A percentile compares a stretch with the other conserved stretches of the same genome.
Conservation (phyloP, 1,140 invertebrate genomes). For the Olivierus martensii region DNA sequence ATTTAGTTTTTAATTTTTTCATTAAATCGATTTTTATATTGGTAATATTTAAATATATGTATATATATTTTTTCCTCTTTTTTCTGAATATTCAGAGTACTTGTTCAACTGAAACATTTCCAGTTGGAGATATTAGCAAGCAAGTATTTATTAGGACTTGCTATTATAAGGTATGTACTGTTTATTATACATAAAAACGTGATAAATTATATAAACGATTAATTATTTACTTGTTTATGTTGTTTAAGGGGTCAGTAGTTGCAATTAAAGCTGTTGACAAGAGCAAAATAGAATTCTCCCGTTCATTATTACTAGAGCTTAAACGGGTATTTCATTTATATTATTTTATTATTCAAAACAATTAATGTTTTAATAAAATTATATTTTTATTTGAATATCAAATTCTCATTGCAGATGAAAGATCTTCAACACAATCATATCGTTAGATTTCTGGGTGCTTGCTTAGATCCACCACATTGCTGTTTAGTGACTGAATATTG, state of each 20-base stretch:
- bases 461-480: slow-evolving; percentile 62
- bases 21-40: too few species aligned
- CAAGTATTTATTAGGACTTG: slow-evolving; percentile 19
- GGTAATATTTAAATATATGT: too few species aligned
- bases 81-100: slow-evolving; percentile 14
- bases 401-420: slow-evolving; percentile 52
- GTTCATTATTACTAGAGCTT: slow-evolving; percentile 69
- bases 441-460: slow-evolving; percentile 86
- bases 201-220: too few species aligned
- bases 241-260: slow-evolving; percentile 49
- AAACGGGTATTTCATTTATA: slow-evolving; percentile 48
- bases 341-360: too few species aligned
- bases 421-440: slow-evolving; percentile 91
- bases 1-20: too few species aligned
- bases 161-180: slow-evolving; percentile 16
- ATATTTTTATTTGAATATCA: too few species aligned
- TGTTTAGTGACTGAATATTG: slow-evolving; percentile 86
- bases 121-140: slow-evolving; percentile 3
- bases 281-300: slow-evolving; percentile 66
- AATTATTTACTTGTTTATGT: slow-evolving; percentile 1
- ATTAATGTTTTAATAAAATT: too few species aligned
- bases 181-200: too few species aligned
- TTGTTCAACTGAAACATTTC: slow-evolving; percentile 17
- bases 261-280: slow-evolving; percentile 72
- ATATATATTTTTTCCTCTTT: too few species aligned